Conservation (phyloP, 2,888 invertebrate genomes). For the Lepetodrilus schrolli region DNA sequence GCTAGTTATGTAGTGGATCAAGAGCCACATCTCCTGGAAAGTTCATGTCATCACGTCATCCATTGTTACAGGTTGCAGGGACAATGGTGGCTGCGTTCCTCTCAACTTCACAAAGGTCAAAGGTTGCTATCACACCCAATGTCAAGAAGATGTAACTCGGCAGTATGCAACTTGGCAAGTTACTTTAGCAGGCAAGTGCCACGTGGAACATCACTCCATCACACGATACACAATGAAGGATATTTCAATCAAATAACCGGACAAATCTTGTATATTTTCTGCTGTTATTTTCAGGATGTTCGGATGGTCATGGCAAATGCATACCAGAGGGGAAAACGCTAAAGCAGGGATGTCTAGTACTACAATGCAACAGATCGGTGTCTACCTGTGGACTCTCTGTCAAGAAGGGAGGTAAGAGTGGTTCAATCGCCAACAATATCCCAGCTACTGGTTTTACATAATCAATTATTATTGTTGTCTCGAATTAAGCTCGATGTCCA, state of each 20-base stretch:
- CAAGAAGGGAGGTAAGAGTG: background rate
- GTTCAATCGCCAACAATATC: background rate
- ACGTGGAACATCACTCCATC: no score
- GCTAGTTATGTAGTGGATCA: no score
- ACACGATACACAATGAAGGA: no score
- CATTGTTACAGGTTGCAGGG: conserved; percentile 48
- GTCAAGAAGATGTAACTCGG: background rate
- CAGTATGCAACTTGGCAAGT: no score
- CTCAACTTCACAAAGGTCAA: conserved; percentile 43
- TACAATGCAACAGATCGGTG: background rate
- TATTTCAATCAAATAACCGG: no score
- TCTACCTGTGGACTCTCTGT: background rate
- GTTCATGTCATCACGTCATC: no score
- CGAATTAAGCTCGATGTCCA: no score
- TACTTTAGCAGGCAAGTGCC: no score
- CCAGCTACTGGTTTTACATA: no score
- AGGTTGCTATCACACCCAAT: conserved; percentile 7
- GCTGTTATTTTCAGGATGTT: background rate
- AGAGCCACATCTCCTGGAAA: no score
- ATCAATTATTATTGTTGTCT: no score
- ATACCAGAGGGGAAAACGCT: background rate
- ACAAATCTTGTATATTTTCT: no score
- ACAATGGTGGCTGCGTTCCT: conserved; percentile 45
- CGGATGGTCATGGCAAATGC: background rate
- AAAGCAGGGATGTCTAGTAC: background rate